Conservation (phyloP, 2,888 invertebrate genomes). For the Lypha dubia region DNA sequence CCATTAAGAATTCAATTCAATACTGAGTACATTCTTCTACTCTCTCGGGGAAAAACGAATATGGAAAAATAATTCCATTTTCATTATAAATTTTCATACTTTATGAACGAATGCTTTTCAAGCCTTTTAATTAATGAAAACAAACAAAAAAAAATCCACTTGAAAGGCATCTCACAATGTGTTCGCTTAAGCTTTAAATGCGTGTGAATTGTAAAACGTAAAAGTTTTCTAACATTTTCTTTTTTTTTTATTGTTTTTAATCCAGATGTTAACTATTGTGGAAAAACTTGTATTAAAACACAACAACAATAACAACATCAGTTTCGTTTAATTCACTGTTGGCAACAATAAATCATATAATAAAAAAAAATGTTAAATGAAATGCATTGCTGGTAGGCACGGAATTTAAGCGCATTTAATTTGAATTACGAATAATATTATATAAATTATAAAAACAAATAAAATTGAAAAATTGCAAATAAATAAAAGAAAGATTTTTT, state of each 20-base stretch:
- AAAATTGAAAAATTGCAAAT: not conserved
- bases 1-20: not conserved
- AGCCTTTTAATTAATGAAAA: conserved; percentile 43
- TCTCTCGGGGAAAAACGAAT: conserved; percentile 29
- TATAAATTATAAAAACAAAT: not conserved
- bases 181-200: conserved; percentile 43
- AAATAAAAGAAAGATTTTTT: not conserved
- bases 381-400: conserved; percentile 51
- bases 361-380: conserved; percentile 41
- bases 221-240: conserved; percentile 51
- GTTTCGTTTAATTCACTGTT: conserved; percentile 55
- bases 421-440: conserved; percentile 19
- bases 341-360: conserved; percentile 55
- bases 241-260: conserved; percentile 30
- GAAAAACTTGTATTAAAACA: conserved; percentile 50
- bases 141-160: conserved; percentile 7
- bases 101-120: conserved; percentile 5
- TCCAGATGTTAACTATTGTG: conserved; percentile 57
- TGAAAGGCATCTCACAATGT: conserved; percentile 11
- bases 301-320: no score
- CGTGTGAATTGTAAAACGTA: conserved; percentile 40
- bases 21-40: not conserved
- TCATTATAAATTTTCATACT: not conserved
- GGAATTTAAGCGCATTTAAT: conserved; percentile 41
- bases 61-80: not conserved